A percentile compares a stretch with the other conserved stretches of the same genome.
These are phyloP conservation scores for Pseudopleuronectes americanus DNA, from an alignment of 2,797 vertebrate species.

Conservation along the genomic window DNA sequence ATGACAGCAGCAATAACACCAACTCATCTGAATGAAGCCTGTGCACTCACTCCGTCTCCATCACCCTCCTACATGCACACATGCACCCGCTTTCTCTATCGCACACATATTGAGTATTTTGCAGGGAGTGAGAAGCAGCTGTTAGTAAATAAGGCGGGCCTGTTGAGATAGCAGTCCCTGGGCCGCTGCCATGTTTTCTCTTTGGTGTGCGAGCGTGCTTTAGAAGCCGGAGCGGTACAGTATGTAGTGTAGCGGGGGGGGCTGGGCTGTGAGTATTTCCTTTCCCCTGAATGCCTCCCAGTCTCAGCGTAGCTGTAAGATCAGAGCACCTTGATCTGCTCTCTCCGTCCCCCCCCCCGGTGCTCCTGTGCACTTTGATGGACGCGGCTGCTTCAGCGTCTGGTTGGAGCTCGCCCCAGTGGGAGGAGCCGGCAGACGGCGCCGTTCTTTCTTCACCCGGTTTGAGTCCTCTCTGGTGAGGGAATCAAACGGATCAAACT, in stretches of 20 bases:
- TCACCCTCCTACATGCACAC: background rate
- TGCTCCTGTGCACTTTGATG: slow-evolving; percentile 57
- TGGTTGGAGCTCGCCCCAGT: slow-evolving; percentile 47
- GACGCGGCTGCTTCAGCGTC: slow-evolving; percentile 42
- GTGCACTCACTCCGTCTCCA: background rate
- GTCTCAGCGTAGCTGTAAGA: slow-evolving; percentile 59
- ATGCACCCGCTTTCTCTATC: slow-evolving; percentile 39
- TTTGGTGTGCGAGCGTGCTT: slow-evolving; percentile 77
- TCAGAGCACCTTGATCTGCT: slow-evolving; percentile 67
- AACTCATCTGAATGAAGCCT: background rate
- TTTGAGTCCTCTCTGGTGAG: slow-evolving; percentile 40
- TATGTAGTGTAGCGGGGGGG: slow-evolving; percentile 48
- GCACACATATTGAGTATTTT: slow-evolving; percentile 42
- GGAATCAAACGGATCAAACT: slow-evolving; percentile 32
- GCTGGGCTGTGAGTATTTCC: slow-evolving; percentile 36
- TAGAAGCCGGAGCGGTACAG: slow-evolving; percentile 53
- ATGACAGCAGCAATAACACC: background rate
- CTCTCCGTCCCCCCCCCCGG: slow-evolving; percentile 31
- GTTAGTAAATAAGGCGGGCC: slow-evolving; percentile 89
- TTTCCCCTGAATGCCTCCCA: slow-evolving; percentile 53
- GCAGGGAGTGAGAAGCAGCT: slow-evolving; percentile 71
- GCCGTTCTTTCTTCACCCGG: slow-evolving; percentile 29
- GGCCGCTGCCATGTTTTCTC: slow-evolving; percentile 81
- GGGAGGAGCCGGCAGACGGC: slow-evolving; percentile 47
- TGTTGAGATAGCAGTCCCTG: slow-evolving; percentile 73